A percentile compares a stretch with the other conserved stretches of the same genome.
Conservation (phyloP, 2,797 vertebrate species). For the Anguilla obscura region DNA sequence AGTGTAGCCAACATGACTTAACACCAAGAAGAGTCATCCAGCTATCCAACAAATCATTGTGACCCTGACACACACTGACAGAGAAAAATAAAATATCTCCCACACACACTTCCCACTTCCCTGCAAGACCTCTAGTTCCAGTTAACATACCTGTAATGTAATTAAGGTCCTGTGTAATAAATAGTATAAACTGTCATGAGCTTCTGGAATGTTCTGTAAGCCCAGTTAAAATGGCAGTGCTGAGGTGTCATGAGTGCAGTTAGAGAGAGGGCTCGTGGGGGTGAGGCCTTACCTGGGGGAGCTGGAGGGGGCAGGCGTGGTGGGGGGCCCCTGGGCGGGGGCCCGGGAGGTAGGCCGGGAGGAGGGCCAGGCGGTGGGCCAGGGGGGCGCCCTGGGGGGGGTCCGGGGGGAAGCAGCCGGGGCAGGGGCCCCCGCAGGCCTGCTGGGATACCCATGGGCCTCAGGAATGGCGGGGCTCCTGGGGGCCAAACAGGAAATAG, state of each 20-base stretch:
- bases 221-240: background rate
- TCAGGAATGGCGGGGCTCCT: constrained; percentile 95
- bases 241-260: background rate
- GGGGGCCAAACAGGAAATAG: constrained; percentile 27
- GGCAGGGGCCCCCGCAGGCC: constrained; percentile 87
- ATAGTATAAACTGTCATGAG: background rate
- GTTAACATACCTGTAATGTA: background rate
- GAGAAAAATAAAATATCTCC: background rate
- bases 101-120: background rate
- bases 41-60: background rate
- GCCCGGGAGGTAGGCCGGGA: constrained; percentile 91
- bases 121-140: background rate
- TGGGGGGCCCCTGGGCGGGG: constrained; percentile 91
- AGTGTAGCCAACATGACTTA: background rate
- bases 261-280: background rate
- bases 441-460: constrained; percentile 87
- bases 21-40: background rate
- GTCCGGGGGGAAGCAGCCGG: constrained; percentile 90
- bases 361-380: constrained; percentile 91
- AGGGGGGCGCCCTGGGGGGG: constrained; percentile 86
- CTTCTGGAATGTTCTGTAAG: background rate
- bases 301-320: constrained; percentile 90
- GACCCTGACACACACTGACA: background rate
- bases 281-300: constrained; percentile 80
- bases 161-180: background rate